Base-by-base conservation (phyloP, 2,888 invertebrate genomes). In the Nomada lathburiana region DNA sequence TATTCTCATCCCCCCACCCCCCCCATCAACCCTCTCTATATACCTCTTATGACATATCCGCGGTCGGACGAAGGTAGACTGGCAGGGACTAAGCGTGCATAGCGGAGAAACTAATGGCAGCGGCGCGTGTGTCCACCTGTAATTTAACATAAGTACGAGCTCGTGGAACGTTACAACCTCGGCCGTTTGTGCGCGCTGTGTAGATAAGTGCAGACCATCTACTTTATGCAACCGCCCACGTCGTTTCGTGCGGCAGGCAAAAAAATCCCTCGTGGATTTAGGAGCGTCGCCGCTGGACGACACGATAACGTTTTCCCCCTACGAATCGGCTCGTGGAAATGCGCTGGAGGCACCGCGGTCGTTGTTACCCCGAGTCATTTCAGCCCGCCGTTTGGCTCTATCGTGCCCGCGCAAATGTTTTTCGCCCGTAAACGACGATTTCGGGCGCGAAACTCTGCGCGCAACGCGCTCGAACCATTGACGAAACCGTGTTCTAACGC, bases 91-190 rank as follows among this genome's bases (percentile, higher is more conserved):
- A 36, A n/a, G 69, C 80, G 71, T 80, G 82, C 76, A 78, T 76
- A 78, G 74, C 67, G 72, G 68, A 78, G 82, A 85, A 85, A 88
- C 80, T 82, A 87, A 85, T 83, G 84, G 63, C 75, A 78, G 74
- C 80, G 68, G 85, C 79, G 83, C 86, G 83, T 83, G 85, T 74
- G 76, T 76, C 85, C 82, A 80, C 83, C 86, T 76, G 86, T 86
- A 88, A 86, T 90, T 88, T 90, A 85, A 84, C 86, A 71, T 75
- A 84, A 86, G 71, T 86, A 88, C 77, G 74, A 76, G 76, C 57
- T 57, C 68, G 57, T 62, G 50, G 78, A 53, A 74, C 65, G 83
- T 78, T 50, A 72, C 68, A 26, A 67, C 62, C 55, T 60, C 29
- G 55, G 36, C 50, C 60, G 77, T 64, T 73, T 59, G 82, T 42